Percentiles rank a stretch among this genome's conserved stretches.
Conservation (phyloP, 2,113 vertebrate species). For the Thamnaconus septentrionalis region DNA sequence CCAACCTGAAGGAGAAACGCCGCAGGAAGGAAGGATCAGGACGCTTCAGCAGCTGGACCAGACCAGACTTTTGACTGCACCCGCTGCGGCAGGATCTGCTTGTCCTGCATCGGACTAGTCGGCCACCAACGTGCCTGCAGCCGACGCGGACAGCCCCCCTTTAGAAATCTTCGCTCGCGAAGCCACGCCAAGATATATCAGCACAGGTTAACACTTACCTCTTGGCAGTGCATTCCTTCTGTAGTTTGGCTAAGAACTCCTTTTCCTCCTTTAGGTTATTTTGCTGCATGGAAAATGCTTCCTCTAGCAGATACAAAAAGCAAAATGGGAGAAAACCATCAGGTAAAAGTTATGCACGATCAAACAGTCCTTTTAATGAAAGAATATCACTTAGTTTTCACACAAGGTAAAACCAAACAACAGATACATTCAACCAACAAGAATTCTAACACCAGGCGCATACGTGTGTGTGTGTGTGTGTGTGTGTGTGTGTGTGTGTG, state of each 20-base stretch:
- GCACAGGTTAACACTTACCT: slow-evolving; percentile 79
- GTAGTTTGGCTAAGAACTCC: slow-evolving; percentile 83
- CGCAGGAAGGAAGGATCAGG: too few relatives aligned
- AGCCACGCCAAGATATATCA: slow-evolving; percentile 16
- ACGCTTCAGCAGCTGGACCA: too few relatives aligned
- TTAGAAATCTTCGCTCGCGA: too few relatives aligned
- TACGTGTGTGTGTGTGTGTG: not conserved
- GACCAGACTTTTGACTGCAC: too few relatives aligned
- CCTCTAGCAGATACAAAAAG: slow-evolving; percentile 77
- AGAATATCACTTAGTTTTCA: slow-evolving; percentile 59
- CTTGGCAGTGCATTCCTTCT: slow-evolving; percentile 94
- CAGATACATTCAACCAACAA: slow-evolving; percentile 53
- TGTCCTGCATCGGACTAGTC: too few relatives aligned
- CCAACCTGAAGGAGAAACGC: too few relatives aligned
- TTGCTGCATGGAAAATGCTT: slow-evolving; percentile 80
- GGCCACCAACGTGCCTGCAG: too few relatives aligned
- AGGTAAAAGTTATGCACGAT: slow-evolving; percentile 45
- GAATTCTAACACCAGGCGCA: slow-evolving; percentile 36
- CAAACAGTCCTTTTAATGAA: slow-evolving; percentile 57
- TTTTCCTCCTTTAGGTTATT: slow-evolving; percentile 85
- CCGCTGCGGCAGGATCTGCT: too few relatives aligned
- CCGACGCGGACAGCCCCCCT: too few relatives aligned
- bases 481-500: not conserved
- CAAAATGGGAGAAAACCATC: slow-evolving; percentile 46
- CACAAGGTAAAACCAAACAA: slow-evolving; percentile 62